Evolutionary conservation across 2,797 vertebrate genomes (phyloP).

Genomic region (Lophotriccus pileatus): DNA sequence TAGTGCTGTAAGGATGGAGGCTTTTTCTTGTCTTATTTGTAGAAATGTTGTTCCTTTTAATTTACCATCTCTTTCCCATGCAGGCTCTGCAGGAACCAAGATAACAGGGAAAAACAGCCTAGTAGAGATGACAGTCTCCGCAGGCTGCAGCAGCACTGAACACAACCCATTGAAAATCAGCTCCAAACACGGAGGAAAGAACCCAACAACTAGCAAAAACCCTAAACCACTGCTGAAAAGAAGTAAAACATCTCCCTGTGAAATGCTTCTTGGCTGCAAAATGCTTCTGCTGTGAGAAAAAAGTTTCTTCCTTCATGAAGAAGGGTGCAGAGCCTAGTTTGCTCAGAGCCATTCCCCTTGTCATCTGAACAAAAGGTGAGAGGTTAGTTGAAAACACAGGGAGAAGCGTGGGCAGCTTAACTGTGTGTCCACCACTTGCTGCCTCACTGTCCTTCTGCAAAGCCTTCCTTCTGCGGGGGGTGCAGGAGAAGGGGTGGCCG

Average conservation of each 20-base stretch:
- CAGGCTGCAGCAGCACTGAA: not conserved
- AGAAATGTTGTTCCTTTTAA: not conserved
- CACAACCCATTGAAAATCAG: not conserved
- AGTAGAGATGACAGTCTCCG: not conserved
- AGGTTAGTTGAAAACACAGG: not conserved
- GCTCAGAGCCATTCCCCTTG: not conserved
- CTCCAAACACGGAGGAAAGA: not conserved
- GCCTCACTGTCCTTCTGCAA: not conserved
- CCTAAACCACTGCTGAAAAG: not conserved
- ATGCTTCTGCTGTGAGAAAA: not conserved
- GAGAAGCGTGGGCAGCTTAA: not conserved
- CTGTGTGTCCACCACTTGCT: not conserved
- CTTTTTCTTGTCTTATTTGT: not conserved
- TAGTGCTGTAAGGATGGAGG: not conserved
- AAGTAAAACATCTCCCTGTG: not conserved
- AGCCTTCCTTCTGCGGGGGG: not conserved
- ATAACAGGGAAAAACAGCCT: not conserved
- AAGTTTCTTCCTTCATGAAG: not conserved
- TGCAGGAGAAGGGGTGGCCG: not conserved
- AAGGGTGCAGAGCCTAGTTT: not conserved
- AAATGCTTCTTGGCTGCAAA: not conserved
- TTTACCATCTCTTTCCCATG: not conserved
- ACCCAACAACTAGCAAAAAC: not conserved
- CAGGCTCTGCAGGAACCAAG: not conserved
- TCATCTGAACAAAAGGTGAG: slow-evolving; percentile 6